Conservation (phyloP, 35 echinoderm and acorn worm genomes). For the Patiria miniata region DNA sequence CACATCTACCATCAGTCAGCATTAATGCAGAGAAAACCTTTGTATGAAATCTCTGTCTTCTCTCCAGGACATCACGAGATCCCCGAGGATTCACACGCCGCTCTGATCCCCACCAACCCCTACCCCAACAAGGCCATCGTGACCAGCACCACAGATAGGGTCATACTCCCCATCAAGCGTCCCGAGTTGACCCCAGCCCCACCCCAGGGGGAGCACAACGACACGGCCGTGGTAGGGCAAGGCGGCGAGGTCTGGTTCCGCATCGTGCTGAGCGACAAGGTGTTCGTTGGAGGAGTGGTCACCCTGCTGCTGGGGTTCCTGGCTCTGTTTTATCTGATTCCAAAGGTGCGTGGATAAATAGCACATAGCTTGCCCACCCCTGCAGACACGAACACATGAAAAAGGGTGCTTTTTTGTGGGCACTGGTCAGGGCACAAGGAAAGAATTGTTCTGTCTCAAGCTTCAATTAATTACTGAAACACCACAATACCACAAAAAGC, state of each 20-base stretch:
- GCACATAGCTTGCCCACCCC: too few relatives aligned
- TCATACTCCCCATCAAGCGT: background rate
- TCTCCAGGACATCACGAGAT: conserved; percentile 72
- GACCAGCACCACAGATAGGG: background rate
- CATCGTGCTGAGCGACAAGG: conserved; percentile 67
- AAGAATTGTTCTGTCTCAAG: too few relatives aligned
- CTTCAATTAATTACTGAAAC: too few relatives aligned
- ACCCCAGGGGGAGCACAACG: background rate
- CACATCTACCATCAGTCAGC: too few relatives aligned
- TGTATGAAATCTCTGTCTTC: background rate
- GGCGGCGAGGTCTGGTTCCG: conserved; percentile 28
- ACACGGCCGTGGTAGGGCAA: background rate
- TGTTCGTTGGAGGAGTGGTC: conserved; percentile 77
- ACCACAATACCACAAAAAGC: too few relatives aligned
- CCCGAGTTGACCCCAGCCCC: background rate
- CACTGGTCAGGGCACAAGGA: too few relatives aligned
- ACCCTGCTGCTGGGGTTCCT: conserved; percentile 72
- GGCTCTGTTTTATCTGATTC: conserved; percentile 69
- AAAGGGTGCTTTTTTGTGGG: too few relatives aligned
- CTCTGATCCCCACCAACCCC: conserved; percentile 39
- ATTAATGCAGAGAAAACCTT: too few relatives aligned
- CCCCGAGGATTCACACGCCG: conserved; percentile 47
- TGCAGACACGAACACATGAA: background rate
- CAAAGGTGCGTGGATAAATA: conserved; percentile 63
- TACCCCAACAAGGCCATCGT: background rate